Evolutionary conservation across 2,888 invertebrate genomes (phyloP).

Genomic region (Meghimatium bilineatum): DNA sequence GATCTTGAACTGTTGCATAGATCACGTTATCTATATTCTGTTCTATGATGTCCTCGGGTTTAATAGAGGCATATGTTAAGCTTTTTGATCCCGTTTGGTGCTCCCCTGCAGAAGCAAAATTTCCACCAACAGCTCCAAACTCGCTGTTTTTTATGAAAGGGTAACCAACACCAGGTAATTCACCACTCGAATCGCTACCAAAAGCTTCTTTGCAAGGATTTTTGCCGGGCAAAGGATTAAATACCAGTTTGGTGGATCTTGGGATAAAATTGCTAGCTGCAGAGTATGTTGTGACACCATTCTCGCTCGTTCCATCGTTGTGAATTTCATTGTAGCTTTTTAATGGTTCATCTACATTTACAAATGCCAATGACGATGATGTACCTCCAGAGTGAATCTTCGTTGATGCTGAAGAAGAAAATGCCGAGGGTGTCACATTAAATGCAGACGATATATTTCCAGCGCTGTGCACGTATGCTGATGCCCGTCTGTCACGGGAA

Average conservation of each 20-base stretch:
- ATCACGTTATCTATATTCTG: neutral
- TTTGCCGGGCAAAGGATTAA: constrained; percentile 41
- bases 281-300: constrained; percentile 34
- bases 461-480: constrained; percentile 26
- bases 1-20: constrained; percentile 16
- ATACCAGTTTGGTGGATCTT: constrained; percentile 32
- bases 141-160: neutral
- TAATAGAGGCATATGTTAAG: constrained; percentile 37
- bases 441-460: constrained; percentile 35
- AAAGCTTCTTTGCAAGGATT: constrained; percentile 41
- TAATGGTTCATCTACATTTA: neutral
- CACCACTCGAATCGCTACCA: constrained; percentile 27
- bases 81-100: neutral
- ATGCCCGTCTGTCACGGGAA: constrained; percentile 37
- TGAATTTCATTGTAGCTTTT: neutral
- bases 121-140: neutral
- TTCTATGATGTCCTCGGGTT: neutral
- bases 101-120: neutral
- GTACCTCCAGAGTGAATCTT: constrained; percentile 15
- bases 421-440: constrained; percentile 27
- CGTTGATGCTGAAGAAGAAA: constrained; percentile 33
- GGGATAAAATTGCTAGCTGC: constrained; percentile 45
- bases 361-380: constrained; percentile 16
- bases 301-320: neutral
- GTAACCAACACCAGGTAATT: neutral